phyloP scores from a whole-genome alignment of 2,797 vertebrate genomes.

The Poecile montanus region DNA sequence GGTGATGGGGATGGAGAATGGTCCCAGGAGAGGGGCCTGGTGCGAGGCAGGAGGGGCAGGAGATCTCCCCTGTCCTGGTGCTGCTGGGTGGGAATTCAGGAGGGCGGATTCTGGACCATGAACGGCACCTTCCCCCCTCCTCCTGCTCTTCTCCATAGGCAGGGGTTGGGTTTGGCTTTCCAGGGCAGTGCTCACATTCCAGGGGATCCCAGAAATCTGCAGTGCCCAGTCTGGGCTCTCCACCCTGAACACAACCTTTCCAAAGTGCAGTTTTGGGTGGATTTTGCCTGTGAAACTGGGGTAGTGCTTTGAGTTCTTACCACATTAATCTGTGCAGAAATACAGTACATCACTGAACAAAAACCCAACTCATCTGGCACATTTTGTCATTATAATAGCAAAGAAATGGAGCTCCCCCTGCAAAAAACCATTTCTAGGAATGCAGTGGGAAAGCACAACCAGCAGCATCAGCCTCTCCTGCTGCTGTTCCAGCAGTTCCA shows the following conservation, averaged over 20 bases:
- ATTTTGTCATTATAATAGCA: neutral
- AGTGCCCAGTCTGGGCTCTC: neutral
- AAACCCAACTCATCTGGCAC: neutral
- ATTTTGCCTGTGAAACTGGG: neutral
- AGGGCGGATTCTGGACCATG: rapidly evolving
- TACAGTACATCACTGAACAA: neutral
- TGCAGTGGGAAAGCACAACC: neutral
- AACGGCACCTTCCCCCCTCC: neutral
- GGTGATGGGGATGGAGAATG: rapidly evolving
- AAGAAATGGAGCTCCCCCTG: neutral
- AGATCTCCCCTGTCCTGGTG: rapidly evolving
- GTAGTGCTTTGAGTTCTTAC: no score
- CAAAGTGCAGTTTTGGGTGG: neutral
- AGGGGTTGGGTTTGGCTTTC: neutral
- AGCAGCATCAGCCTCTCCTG: neutral
- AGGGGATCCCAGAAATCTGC: rapidly evolving
- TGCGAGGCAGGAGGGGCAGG: neutral
- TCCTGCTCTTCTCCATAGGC: rapidly evolving
- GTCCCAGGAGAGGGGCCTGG: neutral
- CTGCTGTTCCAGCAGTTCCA: neutral
- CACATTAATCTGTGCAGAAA: neutral
- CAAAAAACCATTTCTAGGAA: neutral
- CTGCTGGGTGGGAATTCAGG: neutral
- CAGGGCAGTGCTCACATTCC: rapidly evolving
- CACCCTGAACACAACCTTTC: no score